Conservation (phyloP, 1,140 invertebrate genomes). For the Dinoponera quadriceps region DNA sequence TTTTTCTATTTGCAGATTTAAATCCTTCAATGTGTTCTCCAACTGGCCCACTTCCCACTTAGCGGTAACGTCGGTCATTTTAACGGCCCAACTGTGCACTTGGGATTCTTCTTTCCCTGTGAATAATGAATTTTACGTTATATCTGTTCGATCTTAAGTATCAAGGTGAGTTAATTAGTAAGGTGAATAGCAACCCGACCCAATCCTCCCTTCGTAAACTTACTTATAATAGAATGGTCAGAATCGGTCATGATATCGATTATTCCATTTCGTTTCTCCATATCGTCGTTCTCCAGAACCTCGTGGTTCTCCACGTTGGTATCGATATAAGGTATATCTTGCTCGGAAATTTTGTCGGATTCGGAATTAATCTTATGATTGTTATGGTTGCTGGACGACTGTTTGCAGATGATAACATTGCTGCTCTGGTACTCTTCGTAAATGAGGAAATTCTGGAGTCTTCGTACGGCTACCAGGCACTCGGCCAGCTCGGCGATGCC, state of each 20-base stretch:
- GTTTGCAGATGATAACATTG: conserved; percentile 22
- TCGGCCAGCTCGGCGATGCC: conserved; percentile 89
- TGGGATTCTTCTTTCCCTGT: conserved; percentile 46
- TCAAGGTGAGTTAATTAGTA: too few species aligned
- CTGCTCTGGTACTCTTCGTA: conserved; percentile 84
- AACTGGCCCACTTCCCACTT: conserved; percentile 84
- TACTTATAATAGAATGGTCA: too few species aligned
- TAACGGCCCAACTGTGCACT: conserved; percentile 75
- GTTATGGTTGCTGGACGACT: conserved; percentile 13
- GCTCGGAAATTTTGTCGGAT: conserved; percentile 57
- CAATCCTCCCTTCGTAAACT: too few species aligned
- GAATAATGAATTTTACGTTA: neutral
- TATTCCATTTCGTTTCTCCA: conserved; percentile 66
- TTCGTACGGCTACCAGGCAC: conserved; percentile 87
- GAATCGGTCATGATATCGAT: too few species aligned
- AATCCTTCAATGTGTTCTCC: conserved; percentile 84
- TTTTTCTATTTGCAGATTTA: conserved; percentile 85
- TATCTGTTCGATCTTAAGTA: too few species aligned
- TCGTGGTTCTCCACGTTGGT: conserved; percentile 56
- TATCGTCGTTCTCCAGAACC: neutral
- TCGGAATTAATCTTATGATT: conserved; percentile 42
- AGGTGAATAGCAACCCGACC: too few species aligned
- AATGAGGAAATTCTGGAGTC: conserved; percentile 86
- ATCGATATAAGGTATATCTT: conserved; percentile 79
- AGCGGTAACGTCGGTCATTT: conserved; percentile 84